Percentiles rank a stretch among this genome's conserved stretches.
phyloP scores from a whole-genome alignment of 1,140 invertebrate genomes.

The Paralvinella palmiformis region DNA sequence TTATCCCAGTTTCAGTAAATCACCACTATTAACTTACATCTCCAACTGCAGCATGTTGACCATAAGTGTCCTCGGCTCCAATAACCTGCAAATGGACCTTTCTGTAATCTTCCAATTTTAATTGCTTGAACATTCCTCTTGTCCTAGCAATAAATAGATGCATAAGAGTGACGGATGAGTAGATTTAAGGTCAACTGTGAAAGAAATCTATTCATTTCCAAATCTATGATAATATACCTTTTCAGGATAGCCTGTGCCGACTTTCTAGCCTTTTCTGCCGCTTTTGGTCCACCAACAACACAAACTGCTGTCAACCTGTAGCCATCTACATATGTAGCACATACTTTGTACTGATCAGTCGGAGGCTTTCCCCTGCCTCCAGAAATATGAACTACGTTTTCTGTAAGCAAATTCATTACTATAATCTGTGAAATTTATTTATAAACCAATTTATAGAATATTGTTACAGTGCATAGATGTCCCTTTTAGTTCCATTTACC shows the following conservation, averaged over 20 bases:
- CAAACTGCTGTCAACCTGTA: slow-evolving; percentile 52
- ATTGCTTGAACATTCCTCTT: slow-evolving; percentile 45
- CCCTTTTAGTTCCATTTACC: no score
- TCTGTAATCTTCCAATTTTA: slow-evolving; percentile 49
- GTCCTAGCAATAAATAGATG: slow-evolving; percentile 26
- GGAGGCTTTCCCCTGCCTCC: slow-evolving; percentile 52
- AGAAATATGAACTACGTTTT: slow-evolving; percentile 44
- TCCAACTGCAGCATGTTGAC: slow-evolving; percentile 34
- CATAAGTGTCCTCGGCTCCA: slow-evolving; percentile 53
- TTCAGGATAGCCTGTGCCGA: slow-evolving; percentile 52
- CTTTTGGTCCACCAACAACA: slow-evolving; percentile 49
- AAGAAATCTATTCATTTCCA: slow-evolving; percentile 1
- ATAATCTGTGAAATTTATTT: not conserved
- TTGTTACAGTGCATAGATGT: slow-evolving; percentile 12
- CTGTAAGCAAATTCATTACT: no score
- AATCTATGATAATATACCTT: slow-evolving; percentile 17
- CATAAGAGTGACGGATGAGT: not conserved
- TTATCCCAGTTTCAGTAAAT: not conserved
- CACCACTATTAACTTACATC: slow-evolving; percentile 7
- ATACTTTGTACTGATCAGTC: slow-evolving; percentile 51
- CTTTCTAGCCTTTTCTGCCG: slow-evolving; percentile 50
- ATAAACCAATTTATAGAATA: slow-evolving; percentile 11
- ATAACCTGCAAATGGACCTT: slow-evolving; percentile 50
- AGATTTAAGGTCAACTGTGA: no score
- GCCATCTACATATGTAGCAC: slow-evolving; percentile 52